These are phyloP conservation scores for Corbicula japonica DNA, from an alignment of 2,888 invertebrate genomes.

Conservation along the genomic window DNA sequence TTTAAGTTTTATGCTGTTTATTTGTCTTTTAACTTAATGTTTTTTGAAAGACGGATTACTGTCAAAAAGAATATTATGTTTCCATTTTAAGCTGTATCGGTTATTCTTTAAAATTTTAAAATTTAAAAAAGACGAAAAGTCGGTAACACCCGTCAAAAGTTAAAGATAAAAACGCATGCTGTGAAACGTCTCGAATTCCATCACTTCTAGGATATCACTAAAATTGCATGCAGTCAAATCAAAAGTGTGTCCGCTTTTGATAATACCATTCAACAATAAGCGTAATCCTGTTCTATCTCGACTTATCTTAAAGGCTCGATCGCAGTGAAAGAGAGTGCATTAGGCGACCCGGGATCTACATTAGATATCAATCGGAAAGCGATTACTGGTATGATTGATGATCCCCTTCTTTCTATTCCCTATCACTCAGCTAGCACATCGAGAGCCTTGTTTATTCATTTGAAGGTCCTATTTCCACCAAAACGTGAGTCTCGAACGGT, in stretches of 20 bases:
- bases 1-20: slow-evolving; percentile 12
- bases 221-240: slow-evolving; percentile 9
- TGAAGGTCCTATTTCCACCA: slow-evolving; percentile 8
- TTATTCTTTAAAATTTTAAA: too few species aligned
- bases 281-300: slow-evolving; percentile 27
- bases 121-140: too few species aligned
- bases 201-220: slow-evolving; percentile 26
- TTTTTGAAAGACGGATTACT: slow-evolving; percentile 33
- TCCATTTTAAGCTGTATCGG: background rate
- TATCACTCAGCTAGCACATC: slow-evolving; percentile 23
- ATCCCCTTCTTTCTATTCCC: slow-evolving; percentile 21
- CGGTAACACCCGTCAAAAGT: too few species aligned
- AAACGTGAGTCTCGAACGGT: slow-evolving; percentile 12
- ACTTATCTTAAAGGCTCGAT: slow-evolving; percentile 31
- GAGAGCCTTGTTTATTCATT: slow-evolving; percentile 18
- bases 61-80: slow-evolving; percentile 13
- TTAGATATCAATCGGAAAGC: slow-evolving; percentile 47
- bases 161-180: too few species aligned
- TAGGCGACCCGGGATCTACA: slow-evolving; percentile 31
- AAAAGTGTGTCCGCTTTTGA: slow-evolving; percentile 34
- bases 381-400: slow-evolving; percentile 55
- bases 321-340: slow-evolving; percentile 29
- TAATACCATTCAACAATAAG: slow-evolving; percentile 31
- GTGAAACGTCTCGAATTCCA: slow-evolving; percentile 21
- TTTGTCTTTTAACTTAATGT: slow-evolving; percentile 24